Percentiles rank a stretch among this genome's conserved stretches.
Conservation (phyloP, 2,888 invertebrate genomes). For the Heliconius ethilla region DNA sequence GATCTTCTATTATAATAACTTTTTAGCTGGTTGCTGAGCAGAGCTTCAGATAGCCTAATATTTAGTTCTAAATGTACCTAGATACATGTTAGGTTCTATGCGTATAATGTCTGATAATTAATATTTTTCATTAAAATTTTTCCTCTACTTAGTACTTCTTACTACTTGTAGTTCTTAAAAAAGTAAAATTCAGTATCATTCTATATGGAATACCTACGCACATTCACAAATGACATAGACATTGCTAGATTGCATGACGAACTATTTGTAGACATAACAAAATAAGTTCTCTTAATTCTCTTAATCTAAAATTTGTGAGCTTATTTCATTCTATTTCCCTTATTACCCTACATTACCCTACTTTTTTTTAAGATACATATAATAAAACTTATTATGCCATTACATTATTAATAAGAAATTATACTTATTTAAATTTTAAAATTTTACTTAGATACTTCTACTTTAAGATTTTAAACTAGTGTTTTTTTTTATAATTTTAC, state of each 20-base stretch:
- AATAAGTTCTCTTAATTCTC: too few species aligned
- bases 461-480: neutral
- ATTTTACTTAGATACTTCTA: too few species aligned
- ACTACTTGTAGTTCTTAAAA: too few species aligned
- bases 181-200: neutral
- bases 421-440: neutral
- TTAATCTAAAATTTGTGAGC: too few species aligned
- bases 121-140: neutral
- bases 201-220: neutral
- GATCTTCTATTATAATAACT: neutral
- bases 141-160: too few species aligned
- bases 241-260: too few species aligned
- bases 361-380: neutral
- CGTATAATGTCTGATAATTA: neutral
- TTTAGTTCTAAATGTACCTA: too few species aligned
- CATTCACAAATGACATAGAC: too few species aligned
- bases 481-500: slow-evolving; percentile 5
- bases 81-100: too few species aligned
- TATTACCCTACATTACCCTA: neutral
- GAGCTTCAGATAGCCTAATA: too few species aligned
- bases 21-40: neutral
- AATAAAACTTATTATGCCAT: neutral
- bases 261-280: too few species aligned
- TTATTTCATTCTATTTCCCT: too few species aligned
- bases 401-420: neutral